phyloP scores from a whole-genome alignment of 2,888 invertebrate genomes.

The Oscheius sp. region DNA sequence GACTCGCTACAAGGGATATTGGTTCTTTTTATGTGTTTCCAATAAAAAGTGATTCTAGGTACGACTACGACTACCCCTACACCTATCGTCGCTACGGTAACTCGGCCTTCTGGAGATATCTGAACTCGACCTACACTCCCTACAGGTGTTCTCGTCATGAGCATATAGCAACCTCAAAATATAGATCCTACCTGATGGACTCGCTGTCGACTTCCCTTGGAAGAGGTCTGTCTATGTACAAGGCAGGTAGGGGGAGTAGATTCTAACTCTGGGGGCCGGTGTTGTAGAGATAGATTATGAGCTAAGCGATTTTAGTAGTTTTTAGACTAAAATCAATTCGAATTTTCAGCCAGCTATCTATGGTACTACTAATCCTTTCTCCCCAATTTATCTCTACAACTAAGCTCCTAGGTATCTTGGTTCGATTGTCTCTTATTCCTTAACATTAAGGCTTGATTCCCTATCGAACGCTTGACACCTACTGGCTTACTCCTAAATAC shows the following conservation, averaged over 20 bases:
- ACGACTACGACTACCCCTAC: constrained; percentile 67
- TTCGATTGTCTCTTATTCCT: constrained; percentile 1
- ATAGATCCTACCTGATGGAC: constrained; percentile 60
- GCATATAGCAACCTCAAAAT: not conserved
- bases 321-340: no score
- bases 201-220: constrained; percentile 54
- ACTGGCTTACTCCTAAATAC: constrained; percentile 64
- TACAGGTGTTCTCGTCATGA: constrained; percentile 45
- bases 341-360: constrained; percentile 48
- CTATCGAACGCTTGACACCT: constrained; percentile 61
- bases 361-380: constrained; percentile 61
- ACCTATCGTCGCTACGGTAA: constrained; percentile 61
- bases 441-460: constrained; percentile 58
- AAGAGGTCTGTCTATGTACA: constrained; percentile 62
- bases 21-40: constrained; percentile 41
- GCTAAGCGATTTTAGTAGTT: constrained; percentile 20
- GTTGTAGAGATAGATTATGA: constrained; percentile 31
- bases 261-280: constrained; percentile 15
- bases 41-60: constrained; percentile 39
- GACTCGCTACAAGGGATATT: constrained; percentile 71
- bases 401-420: constrained; percentile 30
- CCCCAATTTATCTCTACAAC: constrained; percentile 52
- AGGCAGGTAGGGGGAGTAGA: constrained; percentile 50
- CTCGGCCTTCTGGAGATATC: constrained; percentile 53
- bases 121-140: constrained; percentile 58